These are phyloP conservation scores for Enchytraeus crypticus DNA, from an alignment of 2,888 invertebrate species.

Conservation along the genomic window DNA sequence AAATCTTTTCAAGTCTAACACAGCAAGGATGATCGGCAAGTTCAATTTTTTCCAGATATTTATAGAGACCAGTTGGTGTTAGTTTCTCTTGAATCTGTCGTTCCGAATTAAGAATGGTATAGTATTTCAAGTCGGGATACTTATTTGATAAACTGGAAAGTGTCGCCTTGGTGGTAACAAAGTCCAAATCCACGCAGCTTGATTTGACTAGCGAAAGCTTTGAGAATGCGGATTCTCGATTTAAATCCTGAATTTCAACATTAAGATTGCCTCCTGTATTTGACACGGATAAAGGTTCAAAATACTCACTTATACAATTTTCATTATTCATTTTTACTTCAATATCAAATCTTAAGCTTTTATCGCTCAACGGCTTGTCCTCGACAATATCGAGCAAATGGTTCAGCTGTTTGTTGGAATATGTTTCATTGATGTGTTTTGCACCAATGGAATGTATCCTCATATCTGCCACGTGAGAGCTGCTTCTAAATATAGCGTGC, in stretches of 20 bases:
- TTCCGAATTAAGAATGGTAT: neutral
- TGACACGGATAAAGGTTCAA: neutral
- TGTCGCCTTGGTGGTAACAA: neutral
- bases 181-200: neutral
- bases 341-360: neutral
- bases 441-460: neutral
- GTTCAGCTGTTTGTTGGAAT: neutral
- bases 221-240: neutral
- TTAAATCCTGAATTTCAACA: neutral
- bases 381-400: neutral
- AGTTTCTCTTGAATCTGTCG: neutral
- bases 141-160: neutral
- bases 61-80: neutral
- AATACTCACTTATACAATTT: neutral
- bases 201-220: neutral
- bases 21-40: neutral
- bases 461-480: neutral
- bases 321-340: neutral
- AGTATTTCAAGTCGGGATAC: neutral
- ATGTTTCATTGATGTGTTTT: neutral
- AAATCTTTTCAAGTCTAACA: neutral
- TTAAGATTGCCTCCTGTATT: neutral
- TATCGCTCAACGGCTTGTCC: neutral
- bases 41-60: neutral
- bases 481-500: neutral